Percentiles rank a stretch among this genome's conserved stretches.
phyloP scores from a whole-genome alignment of 2,797 vertebrate species.

The Tragopan temminckii region DNA sequence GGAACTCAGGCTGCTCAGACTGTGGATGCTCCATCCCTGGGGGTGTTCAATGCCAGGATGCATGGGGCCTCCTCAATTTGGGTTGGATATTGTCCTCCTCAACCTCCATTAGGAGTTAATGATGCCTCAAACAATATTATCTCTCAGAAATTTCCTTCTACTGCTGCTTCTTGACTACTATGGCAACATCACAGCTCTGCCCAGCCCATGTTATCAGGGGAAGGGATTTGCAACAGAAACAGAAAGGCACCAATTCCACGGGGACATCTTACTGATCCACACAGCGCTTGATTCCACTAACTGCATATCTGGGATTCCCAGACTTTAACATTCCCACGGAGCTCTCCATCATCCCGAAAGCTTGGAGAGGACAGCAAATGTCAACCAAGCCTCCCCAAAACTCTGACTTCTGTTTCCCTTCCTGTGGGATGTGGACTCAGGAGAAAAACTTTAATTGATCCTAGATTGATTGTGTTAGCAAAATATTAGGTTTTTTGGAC shows the following conservation, averaged over 20 bases:
- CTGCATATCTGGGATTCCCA: not conserved
- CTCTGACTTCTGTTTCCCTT: not conserved
- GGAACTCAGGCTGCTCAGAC: too few species aligned
- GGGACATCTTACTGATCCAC: conserved; percentile 5
- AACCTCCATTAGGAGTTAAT: conserved; percentile 17
- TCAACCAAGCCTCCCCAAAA: not conserved
- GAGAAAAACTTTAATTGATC: not conserved
- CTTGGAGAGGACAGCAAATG: not conserved
- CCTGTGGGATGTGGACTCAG: not conserved
- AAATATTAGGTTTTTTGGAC: not conserved
- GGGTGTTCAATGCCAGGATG: too few species aligned
- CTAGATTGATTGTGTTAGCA: not conserved
- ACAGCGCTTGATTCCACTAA: not conserved
- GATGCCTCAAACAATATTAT: conserved; percentile 12
- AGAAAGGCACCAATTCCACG: not conserved
- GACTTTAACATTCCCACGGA: not conserved
- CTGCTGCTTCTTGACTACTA: not conserved
- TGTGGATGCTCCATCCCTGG: too few species aligned
- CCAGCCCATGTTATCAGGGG: not conserved
- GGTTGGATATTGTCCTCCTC: not conserved
- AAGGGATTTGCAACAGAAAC: not conserved
- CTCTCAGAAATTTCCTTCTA: not conserved
- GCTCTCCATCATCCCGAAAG: not conserved
- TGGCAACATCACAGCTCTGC: not conserved
- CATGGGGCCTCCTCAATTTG: too few species aligned